These are phyloP conservation scores for Ashinkailepas kermadecensis DNA, from an alignment of 2,888 invertebrate genomes.

Conservation along the genomic window DNA sequence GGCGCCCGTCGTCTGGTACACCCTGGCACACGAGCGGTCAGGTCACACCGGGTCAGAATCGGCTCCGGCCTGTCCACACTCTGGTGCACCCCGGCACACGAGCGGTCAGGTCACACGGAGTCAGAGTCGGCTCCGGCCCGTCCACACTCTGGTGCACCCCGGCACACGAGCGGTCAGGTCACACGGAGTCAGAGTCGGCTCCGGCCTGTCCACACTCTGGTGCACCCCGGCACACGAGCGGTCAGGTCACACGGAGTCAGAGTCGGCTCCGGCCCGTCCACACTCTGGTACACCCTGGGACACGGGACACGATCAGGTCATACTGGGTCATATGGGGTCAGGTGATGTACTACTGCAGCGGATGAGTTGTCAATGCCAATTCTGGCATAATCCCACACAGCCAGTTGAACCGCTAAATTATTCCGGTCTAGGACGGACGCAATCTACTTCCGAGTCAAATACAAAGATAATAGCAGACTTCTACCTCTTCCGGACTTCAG, in stretches of 20 bases:
- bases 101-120: too few species aligned
- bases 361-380: too few species aligned
- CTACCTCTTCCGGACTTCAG: too few species aligned
- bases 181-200: constrained; percentile 44
- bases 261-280: constrained; percentile 64
- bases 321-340: too few species aligned
- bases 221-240: constrained; percentile 55
- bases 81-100: constrained; percentile 60
- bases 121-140: constrained; percentile 57
- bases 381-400: too few species aligned
- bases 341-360: too few species aligned
- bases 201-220: constrained; percentile 66
- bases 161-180: neutral
- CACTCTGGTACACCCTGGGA: constrained; percentile 64
- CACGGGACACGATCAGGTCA: neutral
- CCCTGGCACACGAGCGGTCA: constrained; percentile 45
- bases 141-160: constrained; percentile 72
- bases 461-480: too few species aligned
- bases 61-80: constrained; percentile 68
- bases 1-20: constrained; percentile 72
- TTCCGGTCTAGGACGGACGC: too few species aligned
- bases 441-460: too few species aligned
- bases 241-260: too few species aligned
- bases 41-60: constrained; percentile 35
- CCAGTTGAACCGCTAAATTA: too few species aligned